phyloP scores from a whole-genome alignment of 2,888 invertebrate species.

The Myopa testacea region DNA sequence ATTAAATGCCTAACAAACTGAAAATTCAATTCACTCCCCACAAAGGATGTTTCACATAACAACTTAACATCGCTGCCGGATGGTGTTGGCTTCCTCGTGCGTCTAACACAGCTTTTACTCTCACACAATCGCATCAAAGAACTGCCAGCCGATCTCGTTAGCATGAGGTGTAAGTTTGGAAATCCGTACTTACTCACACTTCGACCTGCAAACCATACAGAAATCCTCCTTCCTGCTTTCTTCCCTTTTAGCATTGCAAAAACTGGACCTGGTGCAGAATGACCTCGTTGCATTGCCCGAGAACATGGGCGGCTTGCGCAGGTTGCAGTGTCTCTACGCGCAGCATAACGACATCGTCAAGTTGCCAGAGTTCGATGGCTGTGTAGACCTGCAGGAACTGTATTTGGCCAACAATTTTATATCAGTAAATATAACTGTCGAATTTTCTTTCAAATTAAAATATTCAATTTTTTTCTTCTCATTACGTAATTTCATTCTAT shows the following conservation, averaged over 20 bases:
- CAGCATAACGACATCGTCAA: constrained; percentile 84
- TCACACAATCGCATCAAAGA: constrained; percentile 81
- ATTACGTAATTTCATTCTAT: constrained; percentile 39
- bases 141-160: constrained; percentile 84
- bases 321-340: constrained; percentile 80
- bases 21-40: constrained; percentile 2
- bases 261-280: constrained; percentile 81
- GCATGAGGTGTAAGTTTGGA: constrained; percentile 78
- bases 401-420: constrained; percentile 87
- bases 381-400: constrained; percentile 81
- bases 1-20: neutral
- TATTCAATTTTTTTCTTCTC: constrained; percentile 43
- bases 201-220: neutral
- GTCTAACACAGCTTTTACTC: constrained; percentile 79
- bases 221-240: no score
- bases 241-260: constrained; percentile 70
- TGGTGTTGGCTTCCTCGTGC: constrained; percentile 86
- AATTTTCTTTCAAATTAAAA: neutral
- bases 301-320: constrained; percentile 77
- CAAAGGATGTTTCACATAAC: constrained; percentile 84
- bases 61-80: constrained; percentile 78
- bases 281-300: constrained; percentile 75
- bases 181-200: neutral
- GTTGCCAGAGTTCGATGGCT: constrained; percentile 83
- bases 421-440: constrained; percentile 70